phyloP scores from a whole-genome alignment of 1,140 invertebrate genomes.

The Oryctes rhinoceros region DNA sequence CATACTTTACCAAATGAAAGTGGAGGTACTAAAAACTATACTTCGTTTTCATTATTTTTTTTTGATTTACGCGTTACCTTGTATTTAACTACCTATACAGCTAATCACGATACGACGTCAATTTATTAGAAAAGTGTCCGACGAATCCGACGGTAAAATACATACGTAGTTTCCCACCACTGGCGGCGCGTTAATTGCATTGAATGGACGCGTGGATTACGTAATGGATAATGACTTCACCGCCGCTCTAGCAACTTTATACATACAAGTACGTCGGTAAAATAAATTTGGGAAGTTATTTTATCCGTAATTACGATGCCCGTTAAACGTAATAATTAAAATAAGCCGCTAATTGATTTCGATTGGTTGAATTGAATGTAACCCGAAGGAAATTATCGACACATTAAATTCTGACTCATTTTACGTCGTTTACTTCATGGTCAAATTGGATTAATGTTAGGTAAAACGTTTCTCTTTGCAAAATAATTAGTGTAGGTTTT shows the following conservation, averaged over 20 bases:
- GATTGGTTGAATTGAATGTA: conserved; percentile 2
- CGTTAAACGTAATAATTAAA: conserved; percentile 1
- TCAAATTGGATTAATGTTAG: background rate
- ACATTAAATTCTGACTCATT: conserved; percentile 12
- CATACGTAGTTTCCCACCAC: background rate
- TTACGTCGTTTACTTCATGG: background rate
- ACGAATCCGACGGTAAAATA: background rate
- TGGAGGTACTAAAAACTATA: no score
- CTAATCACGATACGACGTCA: background rate
- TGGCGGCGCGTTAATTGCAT: background rate
- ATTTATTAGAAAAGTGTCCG: conserved; percentile 1
- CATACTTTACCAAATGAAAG: no score
- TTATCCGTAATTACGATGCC: background rate
- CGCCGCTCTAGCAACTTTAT: background rate
- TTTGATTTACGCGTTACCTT: no score
- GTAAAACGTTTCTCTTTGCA: no score
- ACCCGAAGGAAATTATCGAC: background rate
- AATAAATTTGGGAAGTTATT: conserved; percentile 22
- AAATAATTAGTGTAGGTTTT: no score
- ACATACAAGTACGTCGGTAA: no score
- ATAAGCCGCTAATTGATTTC: conserved; percentile 8
- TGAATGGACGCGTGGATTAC: background rate
- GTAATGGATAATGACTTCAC: background rate
- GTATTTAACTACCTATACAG: no score
- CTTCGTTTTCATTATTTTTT: no score